A percentile compares a stretch with the other conserved stretches of the same genome.
Conservation (phyloP, 2,888 invertebrate genomes). For the Eristalis tenax region DNA sequence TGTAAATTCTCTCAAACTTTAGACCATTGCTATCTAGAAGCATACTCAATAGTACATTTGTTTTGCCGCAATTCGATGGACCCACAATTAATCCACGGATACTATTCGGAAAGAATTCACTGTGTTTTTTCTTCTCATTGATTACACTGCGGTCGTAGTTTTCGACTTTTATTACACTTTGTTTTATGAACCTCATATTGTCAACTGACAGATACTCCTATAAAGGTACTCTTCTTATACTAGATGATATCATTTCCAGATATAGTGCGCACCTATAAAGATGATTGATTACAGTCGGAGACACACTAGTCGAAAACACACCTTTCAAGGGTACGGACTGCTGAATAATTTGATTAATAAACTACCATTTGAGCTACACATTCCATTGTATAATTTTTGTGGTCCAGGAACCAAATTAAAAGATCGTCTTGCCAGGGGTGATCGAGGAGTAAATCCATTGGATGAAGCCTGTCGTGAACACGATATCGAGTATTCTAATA, state of each 20-base stretch:
- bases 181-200: neutral
- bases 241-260: neutral
- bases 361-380: slow-evolving; percentile 72
- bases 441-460: slow-evolving; percentile 73
- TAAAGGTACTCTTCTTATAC: neutral
- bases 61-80: slow-evolving; percentile 3
- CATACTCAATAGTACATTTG: slow-evolving; percentile 1
- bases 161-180: neutral
- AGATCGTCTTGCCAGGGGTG: slow-evolving; percentile 73
- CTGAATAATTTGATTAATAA: slow-evolving; percentile 67
- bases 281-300: neutral
- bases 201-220: neutral
- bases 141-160: neutral
- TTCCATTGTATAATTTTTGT: slow-evolving; percentile 75
- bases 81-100: neutral
- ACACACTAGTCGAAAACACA: neutral
- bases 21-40: slow-evolving; percentile 64
- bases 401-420: slow-evolving; percentile 74
- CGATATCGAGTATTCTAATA: slow-evolving; percentile 44
- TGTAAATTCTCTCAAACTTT: slow-evolving; percentile 43
- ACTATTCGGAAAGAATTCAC: slow-evolving; percentile 2
- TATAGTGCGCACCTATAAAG: neutral
- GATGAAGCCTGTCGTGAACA: slow-evolving; percentile 73
- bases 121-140: neutral
- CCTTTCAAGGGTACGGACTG: slow-evolving; percentile 21